Evolutionary conservation across 1,140 invertebrate genomes (phyloP), one percentile per base, ranked within the genome.

Genomic region (Zaprionus tsacasi): DNA sequence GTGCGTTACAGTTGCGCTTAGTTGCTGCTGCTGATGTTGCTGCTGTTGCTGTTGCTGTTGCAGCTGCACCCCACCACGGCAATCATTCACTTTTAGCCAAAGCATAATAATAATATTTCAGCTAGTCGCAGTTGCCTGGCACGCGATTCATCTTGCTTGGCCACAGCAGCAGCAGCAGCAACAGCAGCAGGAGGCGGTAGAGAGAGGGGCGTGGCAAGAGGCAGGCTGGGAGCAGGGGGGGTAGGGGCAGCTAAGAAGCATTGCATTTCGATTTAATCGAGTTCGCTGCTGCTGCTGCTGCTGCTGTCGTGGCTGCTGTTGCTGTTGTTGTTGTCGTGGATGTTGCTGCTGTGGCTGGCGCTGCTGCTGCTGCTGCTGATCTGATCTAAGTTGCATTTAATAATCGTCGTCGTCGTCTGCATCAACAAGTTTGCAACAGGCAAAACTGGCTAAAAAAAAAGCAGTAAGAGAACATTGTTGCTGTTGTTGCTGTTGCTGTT

Each of bases 71-170:
- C 65, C 71, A 74, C 66, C 76, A 75, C 61, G 82, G 83, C 83
- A 83, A 88, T 87, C 83, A 89, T 88, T 88, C 83, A 88, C 83
- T 88, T 88, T 88, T 89, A 89, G 80, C 85, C 80, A 81, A 81
- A 83, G 80, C 80, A 89, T 88, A 88, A 88, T 88, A 88, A 88
- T 87, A 88, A 88, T 88, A 88, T 88, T 88, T 88, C 85, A 88
- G 82, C 83, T 89, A 83, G 83, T 88, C 85, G 80, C 80, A 79
- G 82, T 88, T 76, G 78, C 80, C 75, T 79, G 85, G 85, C 85
- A 88, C 85, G 85, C 85, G 85, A 88, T 88, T 82, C 81, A 88
- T 88, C 85, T 88, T 89, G 57, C 27, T 77, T 68, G 50, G 60
- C 36, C 55, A 59, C 36, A 65, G 50, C 36, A n/a, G 57, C 12